Conservation (phyloP, 2,113 vertebrate genomes). For the Morone chrysops region DNA sequence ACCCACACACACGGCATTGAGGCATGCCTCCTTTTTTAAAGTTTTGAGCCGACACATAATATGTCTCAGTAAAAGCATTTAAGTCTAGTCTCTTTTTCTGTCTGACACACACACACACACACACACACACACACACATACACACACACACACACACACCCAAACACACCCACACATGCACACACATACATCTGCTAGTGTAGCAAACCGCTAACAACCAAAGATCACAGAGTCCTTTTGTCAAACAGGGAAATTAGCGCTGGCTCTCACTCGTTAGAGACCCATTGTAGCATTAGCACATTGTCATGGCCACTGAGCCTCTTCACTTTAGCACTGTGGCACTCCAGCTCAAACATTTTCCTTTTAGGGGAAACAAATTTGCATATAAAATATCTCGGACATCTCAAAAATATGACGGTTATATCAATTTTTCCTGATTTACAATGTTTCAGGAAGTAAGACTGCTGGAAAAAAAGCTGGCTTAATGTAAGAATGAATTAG, state of each 20-base stretch:
- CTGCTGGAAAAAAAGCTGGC: background rate
- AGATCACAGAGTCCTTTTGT: constrained; percentile 76
- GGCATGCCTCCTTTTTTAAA: background rate
- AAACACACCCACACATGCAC: constrained; percentile 45
- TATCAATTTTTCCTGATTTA: background rate
- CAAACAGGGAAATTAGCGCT: constrained; percentile 77
- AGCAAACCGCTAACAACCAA: constrained; percentile 56
- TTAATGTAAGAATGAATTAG: background rate
- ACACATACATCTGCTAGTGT: constrained; percentile 67
- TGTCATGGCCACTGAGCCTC: constrained; percentile 66
- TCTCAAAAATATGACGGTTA: background rate
- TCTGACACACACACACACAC: constrained; percentile 6
- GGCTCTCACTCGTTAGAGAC: constrained; percentile 71
- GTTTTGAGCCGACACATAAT: background rate
- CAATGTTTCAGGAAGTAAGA: background rate
- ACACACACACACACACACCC: constrained; percentile 12
- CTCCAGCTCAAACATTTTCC: constrained; percentile 39
- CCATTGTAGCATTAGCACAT: constrained; percentile 82
- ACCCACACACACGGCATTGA: background rate
- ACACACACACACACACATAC: constrained; percentile 47
- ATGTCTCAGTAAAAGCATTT: background rate
- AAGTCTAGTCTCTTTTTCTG: background rate
- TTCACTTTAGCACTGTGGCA: constrained; percentile 58
- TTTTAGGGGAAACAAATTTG: constrained; percentile 15
- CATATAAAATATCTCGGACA: background rate